Evolutionary conservation across 2,113 vertebrate species (phyloP), one percentile per base, ranked within the genome.

Genomic region (Vicugna pacos): DNA sequence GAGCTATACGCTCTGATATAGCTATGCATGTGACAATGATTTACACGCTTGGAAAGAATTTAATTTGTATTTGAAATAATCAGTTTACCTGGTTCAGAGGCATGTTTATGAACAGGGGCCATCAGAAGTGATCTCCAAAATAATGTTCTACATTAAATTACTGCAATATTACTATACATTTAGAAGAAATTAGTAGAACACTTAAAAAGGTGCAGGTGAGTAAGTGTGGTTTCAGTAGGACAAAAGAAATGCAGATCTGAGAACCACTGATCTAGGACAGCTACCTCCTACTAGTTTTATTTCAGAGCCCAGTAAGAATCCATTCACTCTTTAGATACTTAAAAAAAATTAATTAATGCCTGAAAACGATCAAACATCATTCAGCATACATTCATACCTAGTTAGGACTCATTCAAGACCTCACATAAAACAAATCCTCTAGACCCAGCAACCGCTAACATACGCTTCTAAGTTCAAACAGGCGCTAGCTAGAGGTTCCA

Each of bases 101-200:
- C 70, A 94, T 58, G 24, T 50, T 5, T 58, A 54, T 58, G 28
- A 75, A 92, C 7, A 75, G 28, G 5, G 22, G 13, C 1, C 89
- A 72, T 93, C 28, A 93, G 77, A 60, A 72, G 16, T 85, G 6
- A 56, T 67, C 46, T 92, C 54, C 20, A n/a, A 64, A 93, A 84
- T 89, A 77, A 69, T 58, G 50, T 20, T 80, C 19, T 91, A 86
- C 3, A 52, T 42, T 42, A 50, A 13, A 89, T 72, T 75, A 70
- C 13, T 91, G 4, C 12, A 89, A n/a, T 35, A n/a, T 11, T 65
- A 72, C 64, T 89, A 0, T 62, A 95, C 84, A 81, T 89, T 86
- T 87, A 30, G 17, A 90, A 79, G 7, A 97, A 95, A 92, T 77
- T 83, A 81, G 79, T 50, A 73, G 6, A 72, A 92, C 1, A 92